phyloP scores from a whole-genome alignment of 2,888 invertebrate genomes.

The Phengaris alcon region DNA sequence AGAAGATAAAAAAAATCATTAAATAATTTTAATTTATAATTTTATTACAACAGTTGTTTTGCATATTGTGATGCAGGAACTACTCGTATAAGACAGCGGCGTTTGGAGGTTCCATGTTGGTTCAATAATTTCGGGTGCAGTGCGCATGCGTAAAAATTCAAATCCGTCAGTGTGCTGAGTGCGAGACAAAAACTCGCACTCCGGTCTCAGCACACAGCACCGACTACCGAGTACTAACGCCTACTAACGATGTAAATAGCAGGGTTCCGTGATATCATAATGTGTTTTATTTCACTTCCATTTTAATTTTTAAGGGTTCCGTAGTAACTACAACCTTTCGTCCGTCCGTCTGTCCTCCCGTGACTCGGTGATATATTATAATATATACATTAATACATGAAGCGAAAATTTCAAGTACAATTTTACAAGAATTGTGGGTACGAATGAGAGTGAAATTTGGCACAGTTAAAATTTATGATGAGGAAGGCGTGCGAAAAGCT shows the following conservation, averaged over 20 bases:
- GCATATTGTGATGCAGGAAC: slow-evolving; percentile 23
- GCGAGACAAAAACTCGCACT: too few species aligned
- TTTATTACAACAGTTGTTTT: neutral
- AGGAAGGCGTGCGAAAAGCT: too few species aligned
- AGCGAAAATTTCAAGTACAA: too few species aligned
- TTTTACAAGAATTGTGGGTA: too few species aligned
- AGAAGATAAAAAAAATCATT: too few species aligned
- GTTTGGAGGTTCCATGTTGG: slow-evolving; percentile 34
- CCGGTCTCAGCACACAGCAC: too few species aligned
- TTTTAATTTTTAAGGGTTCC: neutral
- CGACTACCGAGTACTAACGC: slow-evolving; percentile 25
- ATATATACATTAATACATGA: too few species aligned
- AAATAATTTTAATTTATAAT: neutral
- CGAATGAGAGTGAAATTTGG: too few species aligned
- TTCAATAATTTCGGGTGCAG: slow-evolving; percentile 52
- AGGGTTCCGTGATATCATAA: neutral
- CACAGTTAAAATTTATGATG: too few species aligned
- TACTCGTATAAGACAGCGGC: neutral
- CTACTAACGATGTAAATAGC: neutral
- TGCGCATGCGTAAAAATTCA: slow-evolving; percentile 55
- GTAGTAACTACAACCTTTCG: too few species aligned
- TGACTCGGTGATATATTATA: too few species aligned
- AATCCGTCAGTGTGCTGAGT: slow-evolving; percentile 40
- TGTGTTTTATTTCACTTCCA: neutral
- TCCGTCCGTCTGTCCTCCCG: too few species aligned